These are phyloP conservation scores for Hedya salicella DNA, from an alignment of 2,888 invertebrate genomes.

Conservation along the genomic window DNA sequence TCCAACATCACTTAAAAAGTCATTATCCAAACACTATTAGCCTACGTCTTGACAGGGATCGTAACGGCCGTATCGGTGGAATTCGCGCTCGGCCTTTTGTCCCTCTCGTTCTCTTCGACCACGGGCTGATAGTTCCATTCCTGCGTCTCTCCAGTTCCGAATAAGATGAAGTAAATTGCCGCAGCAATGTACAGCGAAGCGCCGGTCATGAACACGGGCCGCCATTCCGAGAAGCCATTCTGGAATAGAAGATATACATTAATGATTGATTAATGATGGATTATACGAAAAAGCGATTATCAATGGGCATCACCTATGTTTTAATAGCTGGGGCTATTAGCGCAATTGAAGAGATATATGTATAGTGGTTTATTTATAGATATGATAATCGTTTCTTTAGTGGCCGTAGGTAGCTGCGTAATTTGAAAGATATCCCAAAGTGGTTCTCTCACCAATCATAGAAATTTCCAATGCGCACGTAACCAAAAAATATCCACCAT, in stretches of 20 bases:
- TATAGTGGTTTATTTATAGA: not conserved
- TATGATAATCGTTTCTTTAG: not conserved
- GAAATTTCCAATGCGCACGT: too few relatives aligned
- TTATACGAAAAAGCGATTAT: constrained; percentile 6
- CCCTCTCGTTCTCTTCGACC: constrained; percentile 61
- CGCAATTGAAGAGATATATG: not conserved
- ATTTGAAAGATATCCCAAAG: too few relatives aligned
- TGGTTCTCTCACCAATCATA: too few relatives aligned
- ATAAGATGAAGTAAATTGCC: constrained; percentile 88
- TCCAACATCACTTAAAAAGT: not conserved
- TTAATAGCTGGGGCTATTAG: not conserved
- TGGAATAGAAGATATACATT: constrained; percentile 63
- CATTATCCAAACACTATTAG: not conserved
- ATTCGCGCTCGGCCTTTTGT: constrained; percentile 62
- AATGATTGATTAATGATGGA: constrained; percentile 17
- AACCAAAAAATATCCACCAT: too few relatives aligned
- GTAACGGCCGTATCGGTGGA: constrained; percentile 69
- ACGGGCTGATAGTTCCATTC: constrained; percentile 86
- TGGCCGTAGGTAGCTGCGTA: not conserved
- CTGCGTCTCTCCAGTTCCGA: constrained; percentile 90
- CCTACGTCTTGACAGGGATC: constrained; percentile 71
- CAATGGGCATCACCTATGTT: not conserved
- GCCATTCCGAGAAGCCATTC: constrained; percentile 92
- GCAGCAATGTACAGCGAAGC: constrained; percentile 88
- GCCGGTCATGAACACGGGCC: constrained; percentile 89